phyloP scores from a whole-genome alignment of 2,888 invertebrate species.

The Norana najaformis region DNA sequence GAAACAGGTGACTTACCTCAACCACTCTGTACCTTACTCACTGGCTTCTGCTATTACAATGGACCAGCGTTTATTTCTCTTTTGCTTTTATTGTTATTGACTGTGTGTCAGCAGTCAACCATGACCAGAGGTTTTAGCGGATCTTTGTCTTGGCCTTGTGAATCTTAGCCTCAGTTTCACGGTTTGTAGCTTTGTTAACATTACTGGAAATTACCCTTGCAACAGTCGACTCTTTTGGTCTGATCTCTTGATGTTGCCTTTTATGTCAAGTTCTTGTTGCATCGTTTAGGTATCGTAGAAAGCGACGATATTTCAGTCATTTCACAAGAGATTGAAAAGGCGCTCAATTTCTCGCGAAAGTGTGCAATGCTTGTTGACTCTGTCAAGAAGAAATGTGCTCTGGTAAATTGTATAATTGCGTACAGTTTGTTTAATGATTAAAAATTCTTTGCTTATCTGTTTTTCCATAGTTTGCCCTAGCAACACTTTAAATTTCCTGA shows the following conservation, averaged over 20 bases:
- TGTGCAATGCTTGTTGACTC: constrained; percentile 59
- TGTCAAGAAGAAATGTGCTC: constrained; percentile 59
- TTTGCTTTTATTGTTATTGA: too few relatives aligned
- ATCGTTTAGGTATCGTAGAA: constrained; percentile 59
- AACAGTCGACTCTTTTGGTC: too few relatives aligned
- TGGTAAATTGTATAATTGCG: constrained; percentile 39
- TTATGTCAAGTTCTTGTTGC: constrained; percentile 9
- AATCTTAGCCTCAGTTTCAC: background rate
- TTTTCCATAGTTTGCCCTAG: background rate
- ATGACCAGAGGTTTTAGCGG: too few relatives aligned
- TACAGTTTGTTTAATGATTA: background rate
- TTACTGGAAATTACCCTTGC: too few relatives aligned
- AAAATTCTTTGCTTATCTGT: background rate
- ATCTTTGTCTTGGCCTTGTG: background rate
- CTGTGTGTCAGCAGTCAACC: background rate
- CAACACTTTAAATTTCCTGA: background rate
- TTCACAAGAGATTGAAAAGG: constrained; percentile 61
- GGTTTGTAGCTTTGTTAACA: too few relatives aligned
- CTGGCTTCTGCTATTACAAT: background rate
- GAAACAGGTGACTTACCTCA: background rate
- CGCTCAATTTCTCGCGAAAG: constrained; percentile 61
- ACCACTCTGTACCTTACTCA: background rate
- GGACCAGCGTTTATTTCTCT: too few relatives aligned
- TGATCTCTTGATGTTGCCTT: too few relatives aligned
- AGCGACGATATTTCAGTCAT: constrained; percentile 62